Percentiles rank a stretch among this genome's conserved stretches.
Conservation (phyloP, 2,888 invertebrate genomes). For the Cheilosia scutellata region DNA sequence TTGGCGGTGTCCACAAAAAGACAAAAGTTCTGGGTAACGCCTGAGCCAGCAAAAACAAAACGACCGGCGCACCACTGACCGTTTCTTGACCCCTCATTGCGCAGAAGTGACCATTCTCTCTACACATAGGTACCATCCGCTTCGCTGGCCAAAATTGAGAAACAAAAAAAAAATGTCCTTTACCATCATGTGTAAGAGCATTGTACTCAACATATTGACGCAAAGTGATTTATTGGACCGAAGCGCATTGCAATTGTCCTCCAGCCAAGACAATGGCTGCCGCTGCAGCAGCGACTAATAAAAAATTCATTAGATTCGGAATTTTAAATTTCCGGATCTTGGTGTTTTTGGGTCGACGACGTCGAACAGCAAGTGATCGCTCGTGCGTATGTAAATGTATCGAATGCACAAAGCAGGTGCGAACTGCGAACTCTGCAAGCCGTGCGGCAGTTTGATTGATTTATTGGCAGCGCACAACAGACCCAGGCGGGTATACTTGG, state of each 20-base stretch:
- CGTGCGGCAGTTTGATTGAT: slow-evolving; percentile 70
- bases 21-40: slow-evolving; percentile 64
- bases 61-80: neutral
- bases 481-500: slow-evolving; percentile 43
- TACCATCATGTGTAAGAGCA: slow-evolving; percentile 45
- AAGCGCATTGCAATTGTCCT: slow-evolving; percentile 54
- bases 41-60: slow-evolving; percentile 11
- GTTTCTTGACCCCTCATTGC: slow-evolving; percentile 73
- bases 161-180: slow-evolving; percentile 52
- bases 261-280: slow-evolving; percentile 54
- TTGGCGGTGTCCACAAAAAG: slow-evolving; percentile 43
- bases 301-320: slow-evolving; percentile 75
- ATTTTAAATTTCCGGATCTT: slow-evolving; percentile 72
- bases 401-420: slow-evolving; percentile 64
- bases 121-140: neutral
- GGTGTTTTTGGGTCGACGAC: slow-evolving; percentile 36
- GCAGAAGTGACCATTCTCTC: slow-evolving; percentile 1
- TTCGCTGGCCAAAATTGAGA: slow-evolving; percentile 1
- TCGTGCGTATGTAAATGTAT: slow-evolving; percentile 73
- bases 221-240: slow-evolving; percentile 75
- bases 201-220: slow-evolving; percentile 66
- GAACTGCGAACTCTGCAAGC: slow-evolving; percentile 20
- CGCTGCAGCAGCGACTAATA: slow-evolving; percentile 39
- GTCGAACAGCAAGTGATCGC: slow-evolving; percentile 42
- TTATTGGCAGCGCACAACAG: slow-evolving; percentile 51